A percentile compares a stretch with the other conserved stretches of the same genome.
phyloP scores from a whole-genome alignment of 2,113 vertebrate species.

The Grantiella picta region DNA sequence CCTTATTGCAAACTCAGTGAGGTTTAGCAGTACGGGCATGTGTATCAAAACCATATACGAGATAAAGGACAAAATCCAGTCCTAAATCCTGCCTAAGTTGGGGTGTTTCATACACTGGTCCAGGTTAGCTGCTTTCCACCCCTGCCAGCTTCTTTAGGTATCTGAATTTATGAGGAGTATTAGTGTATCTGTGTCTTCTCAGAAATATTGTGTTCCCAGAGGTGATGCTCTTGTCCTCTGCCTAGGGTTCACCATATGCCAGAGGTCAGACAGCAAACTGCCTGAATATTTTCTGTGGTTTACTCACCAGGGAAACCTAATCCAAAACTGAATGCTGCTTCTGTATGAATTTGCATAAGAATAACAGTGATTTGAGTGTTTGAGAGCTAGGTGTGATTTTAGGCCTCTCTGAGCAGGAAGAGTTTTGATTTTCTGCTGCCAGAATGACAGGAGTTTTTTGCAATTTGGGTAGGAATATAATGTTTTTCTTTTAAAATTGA shows the following conservation, averaged over 20 bases:
- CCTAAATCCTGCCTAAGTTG: background rate
- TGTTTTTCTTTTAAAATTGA: background rate
- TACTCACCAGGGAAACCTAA: background rate
- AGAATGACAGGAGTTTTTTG: background rate
- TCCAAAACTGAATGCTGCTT: background rate
- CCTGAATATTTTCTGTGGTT: background rate
- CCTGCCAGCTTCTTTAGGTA: background rate
- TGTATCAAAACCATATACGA: background rate
- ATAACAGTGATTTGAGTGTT: background rate
- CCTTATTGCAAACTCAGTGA: background rate
- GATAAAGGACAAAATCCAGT: background rate
- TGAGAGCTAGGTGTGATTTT: background rate
- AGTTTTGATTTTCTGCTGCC: background rate
- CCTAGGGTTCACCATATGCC: background rate
- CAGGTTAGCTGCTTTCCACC: background rate
- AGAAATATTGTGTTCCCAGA: background rate
- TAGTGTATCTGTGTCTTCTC: background rate
- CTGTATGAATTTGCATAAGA: background rate
- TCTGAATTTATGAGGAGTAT: background rate
- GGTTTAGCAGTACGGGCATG: fast-evolving
- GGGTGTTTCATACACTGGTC: background rate
- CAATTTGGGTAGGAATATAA: background rate
- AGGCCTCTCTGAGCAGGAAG: background rate
- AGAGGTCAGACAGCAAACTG: background rate
- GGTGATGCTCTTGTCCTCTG: background rate